Evolutionary conservation across 2,797 vertebrate genomes (phyloP), one percentile per base, ranked within the genome.

Genomic region (Dipus sagitta): DNA sequence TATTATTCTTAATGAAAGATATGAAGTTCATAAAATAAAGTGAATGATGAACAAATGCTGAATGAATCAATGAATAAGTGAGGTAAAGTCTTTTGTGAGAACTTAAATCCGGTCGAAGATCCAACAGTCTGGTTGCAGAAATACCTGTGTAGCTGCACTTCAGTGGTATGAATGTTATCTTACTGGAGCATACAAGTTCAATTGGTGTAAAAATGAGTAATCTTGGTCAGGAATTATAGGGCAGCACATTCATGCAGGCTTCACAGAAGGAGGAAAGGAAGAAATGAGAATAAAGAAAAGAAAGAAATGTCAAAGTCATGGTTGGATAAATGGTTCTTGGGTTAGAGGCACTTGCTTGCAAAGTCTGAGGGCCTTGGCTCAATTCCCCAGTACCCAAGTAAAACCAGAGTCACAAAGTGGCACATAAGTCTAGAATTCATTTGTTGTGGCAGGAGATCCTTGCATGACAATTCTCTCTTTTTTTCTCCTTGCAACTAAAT

Each of bases 41-140:
- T 42, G 2, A 52, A 8, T 86, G 38, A 74, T 93, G 17, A 68
- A 84, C 60, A 83, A 64, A 82, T 83, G 24, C 11, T 90, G 47
- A 47, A 81, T 78, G 60, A 23, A 52, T 78, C 20, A 24, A 52
- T n/a, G 20, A 62, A 24, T 76, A 3, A 91, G 6, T 71, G 17
- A 95, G 68, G 93, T 21, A 70, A 15, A 54, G 21, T 91, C 42
- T 91, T 47, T 0, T 70, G 15, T 79, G 88, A 79, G 47, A 78
- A 54, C n/a, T 74, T 58, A 60, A 3, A 3, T 71, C 17, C 34
- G 30, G 15, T 54, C 54, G 7, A 5, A 62, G 32, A 58, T 42
- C 4, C 15, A 81, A 24, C 7, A 81, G 21, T 65, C 28, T 81
- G 28, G 9, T n/a, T 32, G 5, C 3, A 24, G 71, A 88, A 90